Conservation (phyloP, 2,113 vertebrate genomes). For the Muntiacus muntjak region DNA sequence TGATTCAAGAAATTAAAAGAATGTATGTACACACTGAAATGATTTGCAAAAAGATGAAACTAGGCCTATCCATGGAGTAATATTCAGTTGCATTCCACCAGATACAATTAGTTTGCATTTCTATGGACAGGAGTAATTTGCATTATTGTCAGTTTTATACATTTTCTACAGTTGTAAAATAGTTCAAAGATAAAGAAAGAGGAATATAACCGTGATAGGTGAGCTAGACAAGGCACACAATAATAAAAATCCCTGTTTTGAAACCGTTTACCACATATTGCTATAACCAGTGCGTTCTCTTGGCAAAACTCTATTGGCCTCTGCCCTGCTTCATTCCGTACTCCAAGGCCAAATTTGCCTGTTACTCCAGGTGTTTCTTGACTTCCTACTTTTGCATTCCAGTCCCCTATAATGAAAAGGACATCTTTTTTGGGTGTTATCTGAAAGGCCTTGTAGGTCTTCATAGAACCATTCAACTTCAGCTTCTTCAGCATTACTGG, state of each 20-base stretch:
- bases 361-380: no score
- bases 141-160: not conserved
- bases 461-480: no score
- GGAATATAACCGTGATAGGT: not conserved
- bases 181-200: not conserved
- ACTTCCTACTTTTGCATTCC: no score
- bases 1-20: not conserved
- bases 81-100: not conserved
- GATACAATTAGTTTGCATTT: not conserved
- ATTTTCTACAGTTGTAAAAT: not conserved
- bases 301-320: no score
- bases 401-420: no score
- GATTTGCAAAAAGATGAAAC: not conserved
- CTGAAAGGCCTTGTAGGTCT: no score
- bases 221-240: not conserved
- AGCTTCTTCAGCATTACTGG: no score
- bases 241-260: not conserved
- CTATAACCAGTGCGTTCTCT: no score
- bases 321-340: no score
- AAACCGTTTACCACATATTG: no score
- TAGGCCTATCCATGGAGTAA: not conserved
- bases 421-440: no score
- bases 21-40: not conserved
- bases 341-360: no score
- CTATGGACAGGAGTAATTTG: not conserved